Conservation (phyloP, 2,888 invertebrate species). For the Dilophus febrilis region DNA sequence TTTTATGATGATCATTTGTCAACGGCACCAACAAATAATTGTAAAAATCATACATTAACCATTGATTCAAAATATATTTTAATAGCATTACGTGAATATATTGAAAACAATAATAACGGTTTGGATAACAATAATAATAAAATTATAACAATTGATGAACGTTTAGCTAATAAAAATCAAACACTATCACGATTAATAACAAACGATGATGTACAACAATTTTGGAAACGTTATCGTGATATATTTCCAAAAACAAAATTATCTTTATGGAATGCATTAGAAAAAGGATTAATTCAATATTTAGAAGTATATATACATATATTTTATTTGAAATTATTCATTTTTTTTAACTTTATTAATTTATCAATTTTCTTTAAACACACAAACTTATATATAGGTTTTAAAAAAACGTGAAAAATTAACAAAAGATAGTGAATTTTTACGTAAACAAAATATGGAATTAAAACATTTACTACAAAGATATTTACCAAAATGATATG, state of each 20-base stretch:
- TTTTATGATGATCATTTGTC: too few relatives aligned
- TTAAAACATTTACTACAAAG: constrained; percentile 47
- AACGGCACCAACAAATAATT: constrained; percentile 8
- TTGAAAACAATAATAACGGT: constrained; percentile 24
- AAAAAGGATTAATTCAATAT: constrained; percentile 29
- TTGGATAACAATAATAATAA: too few relatives aligned
- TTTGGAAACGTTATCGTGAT: constrained; percentile 48
- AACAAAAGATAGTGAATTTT: constrained; percentile 42
- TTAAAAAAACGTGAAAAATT: constrained; percentile 43
- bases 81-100: constrained; percentile 46
- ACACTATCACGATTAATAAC: constrained; percentile 30
- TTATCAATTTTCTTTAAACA: too few relatives aligned
- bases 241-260: constrained; percentile 43
- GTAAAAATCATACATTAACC: constrained; percentile 40
- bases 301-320: constrained; percentile 36
- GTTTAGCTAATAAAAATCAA: constrained; percentile 9
- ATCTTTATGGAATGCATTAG: constrained; percentile 47
- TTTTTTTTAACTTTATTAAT: background rate
- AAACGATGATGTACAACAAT: constrained; percentile 39
- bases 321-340: background rate
- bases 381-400: constrained; percentile 21
- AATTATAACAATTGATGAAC: background rate
- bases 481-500: constrained; percentile 27
- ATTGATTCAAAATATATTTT: constrained; percentile 51
- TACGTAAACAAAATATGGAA: constrained; percentile 51